phyloP scores from a whole-genome alignment of 1,140 invertebrate species.

The Scaptomyza montana region DNA sequence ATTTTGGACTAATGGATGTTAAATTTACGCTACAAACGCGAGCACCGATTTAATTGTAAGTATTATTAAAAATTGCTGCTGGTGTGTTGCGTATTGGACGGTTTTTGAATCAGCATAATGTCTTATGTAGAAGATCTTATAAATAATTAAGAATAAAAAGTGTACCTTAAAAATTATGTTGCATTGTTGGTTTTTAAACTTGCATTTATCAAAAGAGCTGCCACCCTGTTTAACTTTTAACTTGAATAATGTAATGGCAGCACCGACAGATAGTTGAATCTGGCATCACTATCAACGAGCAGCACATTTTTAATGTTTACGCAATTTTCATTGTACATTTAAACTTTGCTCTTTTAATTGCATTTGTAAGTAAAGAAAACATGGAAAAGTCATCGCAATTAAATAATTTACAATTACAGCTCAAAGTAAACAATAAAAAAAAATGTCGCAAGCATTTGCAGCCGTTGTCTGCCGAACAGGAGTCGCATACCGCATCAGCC shows the following conservation, averaged over 20 bases:
- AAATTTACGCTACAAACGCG: conserved; percentile 59
- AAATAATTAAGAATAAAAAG: too few relatives aligned
- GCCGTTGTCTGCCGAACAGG: conserved; percentile 39
- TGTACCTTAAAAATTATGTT: too few relatives aligned
- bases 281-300: not conserved
- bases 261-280: not conserved
- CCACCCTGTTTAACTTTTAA: not conserved
- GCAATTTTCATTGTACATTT: conserved; percentile 1
- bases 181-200: not conserved
- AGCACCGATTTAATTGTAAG: conserved; percentile 24
- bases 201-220: not conserved
- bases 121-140: too few relatives aligned
- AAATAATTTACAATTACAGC: not conserved
- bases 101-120: too few relatives aligned
- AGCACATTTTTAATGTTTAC: conserved; percentile 3
- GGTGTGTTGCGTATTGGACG: too few relatives aligned
- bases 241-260: not conserved
- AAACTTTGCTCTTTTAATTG: not conserved
- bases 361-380: not conserved
- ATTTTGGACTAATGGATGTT: conserved; percentile 69
- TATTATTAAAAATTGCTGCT: not conserved
- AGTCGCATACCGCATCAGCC: conserved; percentile 58
- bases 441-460: conserved; percentile 2
- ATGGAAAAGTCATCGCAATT: not conserved
- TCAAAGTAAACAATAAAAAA: not conserved